Base-by-base conservation (phyloP, 2,113 vertebrate species). In the Ptychochromis oligacanthus region DNA sequence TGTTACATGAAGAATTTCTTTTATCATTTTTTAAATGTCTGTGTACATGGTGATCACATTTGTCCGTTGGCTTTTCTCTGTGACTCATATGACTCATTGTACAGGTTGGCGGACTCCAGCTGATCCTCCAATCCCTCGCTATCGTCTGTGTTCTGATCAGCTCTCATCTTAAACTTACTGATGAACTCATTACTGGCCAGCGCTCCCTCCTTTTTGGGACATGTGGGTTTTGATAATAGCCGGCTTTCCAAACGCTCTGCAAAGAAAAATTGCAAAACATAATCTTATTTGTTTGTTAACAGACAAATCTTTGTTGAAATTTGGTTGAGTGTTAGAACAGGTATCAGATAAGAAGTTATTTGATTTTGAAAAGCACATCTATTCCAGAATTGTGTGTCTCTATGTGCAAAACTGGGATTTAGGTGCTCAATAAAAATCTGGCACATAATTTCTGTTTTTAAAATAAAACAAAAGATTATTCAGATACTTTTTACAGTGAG, bases 141-240 rank as follows among this genome's bases (percentile, higher is more conserved):
- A 14, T 84, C 81, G 1, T 87, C 83, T 7, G 38, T 89, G 65
- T 82, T 79, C 18, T 57, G 67, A 34, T 31, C 65, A 7, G 15
- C 49, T 56, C 34, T 81, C 7, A 87, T 84, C 79, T 94, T 95
- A 55, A 88, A 93, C 85, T 95, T 96, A 43, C 89, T 72, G 62
- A 96, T 89, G 70, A 96, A 96, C 92, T 96, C 95, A 14, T 89
- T 95, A 79, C 96, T 96, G 72, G 93, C 93, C 75, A 96, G 90
- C 0, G 95, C 95, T 38, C 87, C 91, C 31, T 92, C 95, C 62
- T 93, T 90, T 83, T 91, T 94, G 13, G 93, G 90, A 28, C 94
- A 94, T 15, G 8, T 79, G 8, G 6, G 13, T 79, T 89, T 94
- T 26, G 88, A 61, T 43, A 52, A 57, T 10, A 84, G 26, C 1